Base-by-base conservation (phyloP, 2,797 vertebrate species). In the Limnodromus scolopaceus region DNA sequence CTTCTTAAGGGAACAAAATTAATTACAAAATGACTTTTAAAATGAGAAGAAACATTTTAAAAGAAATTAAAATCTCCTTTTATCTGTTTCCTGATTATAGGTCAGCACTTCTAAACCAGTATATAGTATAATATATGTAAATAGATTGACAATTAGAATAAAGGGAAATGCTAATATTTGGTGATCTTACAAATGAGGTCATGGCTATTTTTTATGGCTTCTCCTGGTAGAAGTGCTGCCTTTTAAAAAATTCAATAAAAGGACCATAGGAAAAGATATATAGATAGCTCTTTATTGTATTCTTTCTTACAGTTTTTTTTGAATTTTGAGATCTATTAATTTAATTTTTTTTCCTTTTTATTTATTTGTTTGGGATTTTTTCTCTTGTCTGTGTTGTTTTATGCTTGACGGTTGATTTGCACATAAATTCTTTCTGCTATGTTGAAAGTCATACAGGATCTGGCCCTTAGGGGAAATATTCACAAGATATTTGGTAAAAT, bases 391-490 rank as follows among this genome's bases (percentile, higher is more conserved):
- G 58, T 68, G 28, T 83, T 94, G 28, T 77, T 95, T 96, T 95
- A 46, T 96, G 93, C 88, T 92, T 96, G 89, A 92, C 68, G 87
- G 87, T 87, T 95, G 96, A 96, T 96, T 95, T 94, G 68, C 91
- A 74, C 71, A 94, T 94, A 94, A 97, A 94, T 95, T 94, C 74
- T 30, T 95, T 97, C 96, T 96, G 94, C 93, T 95, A 10, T 91
- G 78, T 91, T 96, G 94, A 93, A 93, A 96, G 78, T 93, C 92
- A 92, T 71, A 87, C 27, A 1, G 71, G 91, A 94, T 81, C 78
- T 0, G 61, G 13, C 78, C 96, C 91, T 91, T 46, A 91, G 92
- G 93, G 93, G 34, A 77, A 96, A 87, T 85, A 93, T 43, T 93
- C 87, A 71, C 82, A 80, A 94, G 91, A 54, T 94, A 94, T 94